These are phyloP conservation scores for Holocentrus rufus DNA, from an alignment of 2,797 vertebrate species.

Conservation along the genomic window DNA sequence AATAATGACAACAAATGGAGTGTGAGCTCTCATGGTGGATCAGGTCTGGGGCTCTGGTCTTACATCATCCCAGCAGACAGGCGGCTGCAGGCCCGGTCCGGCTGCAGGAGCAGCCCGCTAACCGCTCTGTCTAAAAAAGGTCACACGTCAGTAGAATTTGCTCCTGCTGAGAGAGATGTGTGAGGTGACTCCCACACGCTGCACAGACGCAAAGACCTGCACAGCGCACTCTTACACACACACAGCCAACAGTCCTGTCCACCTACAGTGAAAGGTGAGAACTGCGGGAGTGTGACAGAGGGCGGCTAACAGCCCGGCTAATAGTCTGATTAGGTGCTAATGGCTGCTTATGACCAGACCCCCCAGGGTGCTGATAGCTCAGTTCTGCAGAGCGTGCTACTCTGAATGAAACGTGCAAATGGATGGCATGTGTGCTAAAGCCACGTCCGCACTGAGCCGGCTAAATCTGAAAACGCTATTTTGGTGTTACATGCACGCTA, in stretches of 20 bases:
- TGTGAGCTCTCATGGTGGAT: conserved; percentile 9
- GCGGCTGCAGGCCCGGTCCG: conserved; percentile 24
- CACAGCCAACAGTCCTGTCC: conserved; percentile 48
- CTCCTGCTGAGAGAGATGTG: conserved; percentile 30
- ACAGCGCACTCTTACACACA: not conserved
- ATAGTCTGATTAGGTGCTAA: conserved; percentile 68
- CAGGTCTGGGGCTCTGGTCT: conserved; percentile 2
- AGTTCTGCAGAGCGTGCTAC: conserved; percentile 22
- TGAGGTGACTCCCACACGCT: conserved; percentile 32
- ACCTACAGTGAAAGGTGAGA: conserved; percentile 49
- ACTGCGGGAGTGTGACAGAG: conserved; percentile 24
- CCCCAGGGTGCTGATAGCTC: conserved; percentile 46
- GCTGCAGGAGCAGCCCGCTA: conserved; percentile 16
- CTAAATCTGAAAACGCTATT: no score
- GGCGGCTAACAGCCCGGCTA: conserved; percentile 49
- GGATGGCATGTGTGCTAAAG: not conserved
- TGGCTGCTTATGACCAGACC: conserved; percentile 62
- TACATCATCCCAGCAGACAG: conserved; percentile 41
- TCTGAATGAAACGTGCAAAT: conserved; percentile 31
- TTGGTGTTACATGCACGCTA: not conserved
- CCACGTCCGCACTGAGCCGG: no score
- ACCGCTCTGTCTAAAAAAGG: conserved; percentile 59
- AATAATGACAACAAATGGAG: conserved; percentile 9
- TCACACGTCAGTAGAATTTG: conserved; percentile 60
- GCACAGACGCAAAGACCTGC: conserved; percentile 27